Evolutionary conservation across 2,888 invertebrate species (phyloP).

Genomic region (Ceriagrion tenellum): DNA sequence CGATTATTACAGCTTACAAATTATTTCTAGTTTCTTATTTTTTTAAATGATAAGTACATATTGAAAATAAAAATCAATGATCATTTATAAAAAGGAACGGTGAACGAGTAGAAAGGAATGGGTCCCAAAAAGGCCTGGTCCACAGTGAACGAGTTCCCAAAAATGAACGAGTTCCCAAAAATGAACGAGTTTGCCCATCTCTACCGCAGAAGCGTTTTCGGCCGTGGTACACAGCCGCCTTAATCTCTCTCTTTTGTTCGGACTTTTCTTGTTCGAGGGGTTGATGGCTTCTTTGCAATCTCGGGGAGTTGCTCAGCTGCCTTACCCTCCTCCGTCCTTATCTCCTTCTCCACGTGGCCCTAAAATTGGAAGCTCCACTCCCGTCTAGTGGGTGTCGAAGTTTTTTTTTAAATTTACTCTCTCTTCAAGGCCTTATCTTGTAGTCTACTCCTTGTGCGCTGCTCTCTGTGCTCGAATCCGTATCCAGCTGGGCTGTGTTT

Average conservation of each 20-base stretch:
- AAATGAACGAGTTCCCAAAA: too few species aligned
- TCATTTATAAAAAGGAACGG: too few species aligned
- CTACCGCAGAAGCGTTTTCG: too few species aligned
- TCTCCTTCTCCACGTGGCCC: not conserved
- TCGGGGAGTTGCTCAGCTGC: not conserved
- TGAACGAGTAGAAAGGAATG: too few species aligned
- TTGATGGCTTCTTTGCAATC: not conserved
- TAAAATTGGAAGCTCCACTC: not conserved
- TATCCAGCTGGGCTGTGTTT: not conserved
- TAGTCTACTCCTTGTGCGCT: not conserved
- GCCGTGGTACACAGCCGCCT: not conserved
- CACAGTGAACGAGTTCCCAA: too few species aligned
- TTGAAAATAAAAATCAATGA: too few species aligned
- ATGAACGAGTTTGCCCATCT: too few species aligned
- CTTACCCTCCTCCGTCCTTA: not conserved
- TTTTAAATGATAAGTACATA: too few species aligned
- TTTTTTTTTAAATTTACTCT: not conserved
- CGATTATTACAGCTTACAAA: too few species aligned
- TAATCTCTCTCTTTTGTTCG: not conserved
- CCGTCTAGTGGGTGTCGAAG: not conserved
- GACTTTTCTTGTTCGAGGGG: not conserved
- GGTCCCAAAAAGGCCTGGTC: too few species aligned
- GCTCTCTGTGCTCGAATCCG: not conserved
- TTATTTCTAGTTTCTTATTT: too few species aligned
- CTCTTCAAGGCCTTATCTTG: not conserved